phyloP scores from a whole-genome alignment of 2,113 vertebrate genomes.

The Cephalopterus ornatus region DNA sequence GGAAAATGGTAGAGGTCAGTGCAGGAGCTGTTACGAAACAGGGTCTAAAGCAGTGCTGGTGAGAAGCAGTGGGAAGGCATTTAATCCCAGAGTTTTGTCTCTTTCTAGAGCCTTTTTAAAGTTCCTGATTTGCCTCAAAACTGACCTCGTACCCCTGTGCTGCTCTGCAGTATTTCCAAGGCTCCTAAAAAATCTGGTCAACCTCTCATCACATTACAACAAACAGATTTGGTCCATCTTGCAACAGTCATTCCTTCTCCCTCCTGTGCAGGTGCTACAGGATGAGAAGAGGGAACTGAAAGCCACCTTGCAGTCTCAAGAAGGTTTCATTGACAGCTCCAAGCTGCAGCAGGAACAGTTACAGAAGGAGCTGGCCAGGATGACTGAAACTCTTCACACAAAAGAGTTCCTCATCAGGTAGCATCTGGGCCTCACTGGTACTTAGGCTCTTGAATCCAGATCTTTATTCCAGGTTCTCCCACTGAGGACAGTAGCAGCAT shows the following conservation, averaged over 20 bases:
- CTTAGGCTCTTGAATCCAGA: neutral
- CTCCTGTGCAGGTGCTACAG: slow-evolving; percentile 69
- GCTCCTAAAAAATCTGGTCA: neutral
- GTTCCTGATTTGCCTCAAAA: neutral
- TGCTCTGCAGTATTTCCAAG: neutral
- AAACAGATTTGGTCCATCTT: neutral
- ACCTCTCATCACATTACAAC: neutral
- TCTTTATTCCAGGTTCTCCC: neutral
- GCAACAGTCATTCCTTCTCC: neutral
- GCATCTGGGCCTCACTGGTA: neutral
- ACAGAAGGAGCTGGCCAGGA: slow-evolving; percentile 70
- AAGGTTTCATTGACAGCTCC: slow-evolving; percentile 71
- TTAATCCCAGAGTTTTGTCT: neutral
- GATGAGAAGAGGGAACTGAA: slow-evolving; percentile 80
- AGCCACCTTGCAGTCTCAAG: slow-evolving; percentile 77
- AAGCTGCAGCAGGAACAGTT: slow-evolving; percentile 77
- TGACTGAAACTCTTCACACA: slow-evolving; percentile 67
- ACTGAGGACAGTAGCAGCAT: neutral
- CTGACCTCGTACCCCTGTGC: neutral
- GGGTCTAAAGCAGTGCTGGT: neutral
- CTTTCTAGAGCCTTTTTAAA: neutral
- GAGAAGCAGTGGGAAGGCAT: neutral
- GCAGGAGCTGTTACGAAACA: neutral
- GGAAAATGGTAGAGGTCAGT: slow-evolving; percentile 78
- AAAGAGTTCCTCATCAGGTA: slow-evolving; percentile 83